Evolutionary conservation across 2,888 invertebrate species (phyloP), one percentile per base, ranked within the genome.

Genomic region (Pachycephus smyrnensis): DNA sequence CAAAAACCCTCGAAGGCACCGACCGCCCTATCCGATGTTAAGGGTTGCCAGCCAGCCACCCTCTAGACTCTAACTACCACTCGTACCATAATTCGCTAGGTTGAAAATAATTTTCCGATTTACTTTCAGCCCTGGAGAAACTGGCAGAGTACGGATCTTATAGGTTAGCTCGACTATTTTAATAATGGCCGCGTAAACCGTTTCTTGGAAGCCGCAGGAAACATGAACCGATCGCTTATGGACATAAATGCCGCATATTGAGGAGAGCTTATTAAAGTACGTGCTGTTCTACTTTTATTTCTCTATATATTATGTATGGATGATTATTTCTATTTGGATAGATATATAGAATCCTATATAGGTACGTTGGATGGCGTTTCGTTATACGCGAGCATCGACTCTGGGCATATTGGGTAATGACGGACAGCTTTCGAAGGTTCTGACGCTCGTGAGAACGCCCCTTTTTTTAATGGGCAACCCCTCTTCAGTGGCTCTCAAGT

Each of bases 391-490:
- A 15, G 23, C 55, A 55, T 55, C 55, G 55, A 23, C 55, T 55
- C 23, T 55, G 55, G 55, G 55, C 23, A 75, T 77, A 69, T 75
- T 75, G 69, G 73, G 75, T 77, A 77, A 77, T 75, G 77, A 77
- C 71, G 74, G 75, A 77, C 71, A 77, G 74, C 74, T 69, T 75
- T 77, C 71, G 23, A 75, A 33, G 71, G 55, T 74, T 77, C 31
- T 75, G 77, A 77, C 55, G 75, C 69, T 40, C 33, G 68, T 71
- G 68, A 69, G 77, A 71, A 77, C 77, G 77, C 77, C 77, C 77
- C 77, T 33, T 77, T 77, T 55, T 75, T 77, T 75, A 77, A 77
- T 75, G 77, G 75, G 71, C 69, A 75, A 75, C 40, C 75, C 55
- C 69, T 12, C 36, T 12, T 36, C 75, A 75, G 77, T 55, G 77